Evolutionary conservation across 2,797 vertebrate species (phyloP), one percentile per base, ranked within the genome.

Genomic region (Centropyge bicolor): DNA sequence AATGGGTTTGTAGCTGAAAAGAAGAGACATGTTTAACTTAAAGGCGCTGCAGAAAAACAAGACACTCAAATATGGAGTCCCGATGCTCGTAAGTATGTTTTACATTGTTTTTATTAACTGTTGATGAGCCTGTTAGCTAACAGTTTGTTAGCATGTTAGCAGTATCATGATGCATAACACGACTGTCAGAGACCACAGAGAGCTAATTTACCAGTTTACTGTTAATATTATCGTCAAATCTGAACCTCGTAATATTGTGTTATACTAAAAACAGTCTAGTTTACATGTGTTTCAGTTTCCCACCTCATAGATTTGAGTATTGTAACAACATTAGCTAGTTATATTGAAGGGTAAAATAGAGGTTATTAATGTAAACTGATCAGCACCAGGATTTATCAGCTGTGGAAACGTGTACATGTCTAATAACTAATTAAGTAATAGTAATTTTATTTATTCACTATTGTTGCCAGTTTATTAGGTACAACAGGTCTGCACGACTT

Each of bases 31-130:
- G 94, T 89, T 94, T 20, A 88, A 9, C 17, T 52, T 92, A 1
- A 92, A 71, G 27, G 55, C 69, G 0, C 41, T 96, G 14, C 80
- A 54, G 54, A 94, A 31, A 31, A 96, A 91, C 70, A 94, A 88
- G 77, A 95, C 94, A 0, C 0, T 93, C 13, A 89, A 54, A 78
- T 96, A 96, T 86, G 95, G 95, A 74, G 35, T 95, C 0, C 95
- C 95, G 0, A 96, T 96, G 95, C 62, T 96, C 3, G 95, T 95
- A 71, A 92, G 94, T 90, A 5, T 10, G 10, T 4, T 35, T 52
- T 3, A 13, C 13, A 1, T 24, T 0, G 7, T 46, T 3, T 51
- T 11, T 20, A 13, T 13, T 0, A 51, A 55, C 8, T 6, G 16
- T 17, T 7, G 0, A 59, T 36, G 2, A 57, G 40, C 19, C 5